Evolutionary conservation across 2,113 vertebrate species (phyloP), one percentile per base, ranked within the genome.

Genomic region (Platysteira castanea): DNA sequence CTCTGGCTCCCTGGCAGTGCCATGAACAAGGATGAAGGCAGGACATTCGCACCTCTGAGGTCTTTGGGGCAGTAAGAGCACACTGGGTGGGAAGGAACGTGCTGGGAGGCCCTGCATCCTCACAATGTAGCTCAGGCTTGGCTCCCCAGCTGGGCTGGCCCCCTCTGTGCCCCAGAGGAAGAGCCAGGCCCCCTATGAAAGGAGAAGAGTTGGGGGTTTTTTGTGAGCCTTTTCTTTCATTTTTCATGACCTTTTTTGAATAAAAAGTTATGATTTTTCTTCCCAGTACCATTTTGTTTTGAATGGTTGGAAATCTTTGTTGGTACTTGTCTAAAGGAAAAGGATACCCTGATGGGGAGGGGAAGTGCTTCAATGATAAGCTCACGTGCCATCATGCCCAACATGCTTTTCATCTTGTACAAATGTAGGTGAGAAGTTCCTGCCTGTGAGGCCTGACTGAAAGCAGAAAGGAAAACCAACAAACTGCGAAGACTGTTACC

Each of bases 381-480:
- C 24, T 88, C 53, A 52, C 7, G 2, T 49, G n/a, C 46, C 75
- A 69, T 82, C 49, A 9, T 21, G 59, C 31, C n/a, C 61, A 69
- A 19, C 1, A 3, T 30, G 60, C 17, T 92, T 81, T 91, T 79
- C 5, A 0, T 73, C 28, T 90, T 65, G 49, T 77, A 71, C 31
- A 73, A 87, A 76, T 10, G 28, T 33, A 76, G 54, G n/a, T 64
- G 63, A 84, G 59, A 79, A 82, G 9, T 21, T 64, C 44, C 70
- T 93, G 84, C 61, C 69, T 92, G 77, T 1, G 0, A 87, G 70
- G 35, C 13, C 69, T 67, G 41, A 61, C 53, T 70, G 59, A 92
- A 90, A 73, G 53, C 39, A 76, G n/a, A 84, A 39, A 90, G 87
- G 54, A 88, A 88, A 95, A 49, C 27, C 24, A 74, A 49, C 28